These are phyloP conservation scores for Rhopalosiphum nymphaeae DNA, from an alignment of 2,888 invertebrate genomes.

Conservation along the genomic window DNA sequence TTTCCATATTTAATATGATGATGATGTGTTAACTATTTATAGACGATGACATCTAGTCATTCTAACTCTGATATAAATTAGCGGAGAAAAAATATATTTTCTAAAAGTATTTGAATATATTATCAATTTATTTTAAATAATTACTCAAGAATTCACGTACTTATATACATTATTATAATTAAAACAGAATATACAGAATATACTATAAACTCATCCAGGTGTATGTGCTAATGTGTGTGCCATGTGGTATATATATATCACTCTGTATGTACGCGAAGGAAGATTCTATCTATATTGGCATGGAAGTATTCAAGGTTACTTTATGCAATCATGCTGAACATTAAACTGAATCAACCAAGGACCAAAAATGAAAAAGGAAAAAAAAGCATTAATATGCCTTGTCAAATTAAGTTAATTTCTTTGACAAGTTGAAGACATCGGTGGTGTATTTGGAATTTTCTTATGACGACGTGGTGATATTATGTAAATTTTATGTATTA, in stretches of 20 bases:
- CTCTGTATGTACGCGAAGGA: conserved; percentile 12
- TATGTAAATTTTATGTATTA: neutral
- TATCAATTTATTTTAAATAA: neutral
- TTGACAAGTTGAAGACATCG: neutral
- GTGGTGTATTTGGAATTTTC: neutral
- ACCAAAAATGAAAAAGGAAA: conserved; percentile 36
- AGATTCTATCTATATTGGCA: neutral
- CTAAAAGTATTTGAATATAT: neutral
- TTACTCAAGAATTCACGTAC: neutral
- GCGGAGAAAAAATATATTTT: neutral
- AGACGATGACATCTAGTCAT: neutral
- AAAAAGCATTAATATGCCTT: conserved; percentile 11
- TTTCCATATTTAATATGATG: neutral
- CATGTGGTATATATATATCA: neutral
- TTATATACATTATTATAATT: neutral
- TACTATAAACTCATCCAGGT: neutral
- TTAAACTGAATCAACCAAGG: conserved; percentile 45
- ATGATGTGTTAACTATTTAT: neutral
- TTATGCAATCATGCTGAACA: conserved; percentile 32
- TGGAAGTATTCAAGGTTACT: conserved; percentile 44
- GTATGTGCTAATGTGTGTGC: neutral
- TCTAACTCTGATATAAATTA: neutral
- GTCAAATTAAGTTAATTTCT: conserved; percentile 24
- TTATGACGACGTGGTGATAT: neutral
- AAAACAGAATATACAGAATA: neutral